Conservation (phyloP, 2,113 vertebrate genomes). For the Apteryx mantelli region DNA sequence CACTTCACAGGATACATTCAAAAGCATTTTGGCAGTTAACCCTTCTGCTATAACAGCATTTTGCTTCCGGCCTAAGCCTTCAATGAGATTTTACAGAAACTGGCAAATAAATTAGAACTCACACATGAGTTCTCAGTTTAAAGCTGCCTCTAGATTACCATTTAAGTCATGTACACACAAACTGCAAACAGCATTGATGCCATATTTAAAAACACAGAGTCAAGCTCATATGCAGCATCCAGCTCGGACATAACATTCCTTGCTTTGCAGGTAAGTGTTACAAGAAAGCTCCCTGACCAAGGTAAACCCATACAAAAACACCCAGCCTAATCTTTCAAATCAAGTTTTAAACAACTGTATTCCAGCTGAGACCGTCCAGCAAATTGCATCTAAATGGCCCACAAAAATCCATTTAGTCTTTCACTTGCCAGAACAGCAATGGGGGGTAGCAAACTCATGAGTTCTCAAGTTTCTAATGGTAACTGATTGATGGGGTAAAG, state of each 20-base stretch:
- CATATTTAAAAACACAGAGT: neutral
- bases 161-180: neutral
- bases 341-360: constrained; percentile 39
- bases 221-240: neutral
- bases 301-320: constrained; percentile 9
- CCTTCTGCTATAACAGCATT: neutral
- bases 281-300: constrained; percentile 8
- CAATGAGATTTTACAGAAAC: constrained; percentile 16
- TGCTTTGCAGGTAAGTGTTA: neutral
- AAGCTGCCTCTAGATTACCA: neutral
- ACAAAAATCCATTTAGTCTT: constrained; percentile 51
- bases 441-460: neutral
- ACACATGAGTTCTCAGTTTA: neutral
- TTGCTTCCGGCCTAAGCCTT: constrained; percentile 26
- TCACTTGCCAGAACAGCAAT: constrained; percentile 26
- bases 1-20: neutral
- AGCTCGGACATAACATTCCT: neutral
- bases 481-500: constrained; percentile 36
- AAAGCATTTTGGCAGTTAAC: neutral
- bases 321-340: constrained; percentile 6
- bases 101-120: neutral
- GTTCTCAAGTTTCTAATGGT: neutral
- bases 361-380: constrained; percentile 31
- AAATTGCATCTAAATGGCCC: constrained; percentile 42
- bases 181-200: neutral